Base-by-base conservation (phyloP, 2,888 invertebrate genomes). In the Agriopis leucophaearia region DNA sequence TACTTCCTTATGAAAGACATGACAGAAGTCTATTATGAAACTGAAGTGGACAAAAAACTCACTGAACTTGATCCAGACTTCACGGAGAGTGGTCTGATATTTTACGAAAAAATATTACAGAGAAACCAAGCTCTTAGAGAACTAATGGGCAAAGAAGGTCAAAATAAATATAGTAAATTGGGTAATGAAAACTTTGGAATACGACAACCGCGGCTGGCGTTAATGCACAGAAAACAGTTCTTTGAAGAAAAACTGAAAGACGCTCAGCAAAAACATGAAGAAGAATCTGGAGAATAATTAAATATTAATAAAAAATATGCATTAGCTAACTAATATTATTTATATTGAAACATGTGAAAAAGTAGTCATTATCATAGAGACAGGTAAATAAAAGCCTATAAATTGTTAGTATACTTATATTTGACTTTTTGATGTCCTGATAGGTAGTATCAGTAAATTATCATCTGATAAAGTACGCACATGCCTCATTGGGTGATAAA, bases 51-150 rank as follows among this genome's bases (percentile, higher is more conserved):
- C 83, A 88, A 94, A 63, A 86, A 91, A 71, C 88, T 98, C 18
- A 94, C 95, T 71, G 84, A 94, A 40, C 82, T 96, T 64, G 95
- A 96, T 48, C 87, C 91, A 48, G 92, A 96, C 51, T 97, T 96
- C 84, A 88, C 96, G 10, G 94, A 96, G 81, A 97, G 97, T 55
- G 98, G 97, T 4, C 89, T 96, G 40, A 96, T 96, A 83, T 98
- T 95, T 89, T 98, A 97, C 83, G 94, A 95, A 36, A 97, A 97
- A 89, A 83, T 95, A 36, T 82, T 97, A 47, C 90, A 95, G 76
- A 95, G 96, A 82, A 98, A 98, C 86, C 95, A 96, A 78, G 97
- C 97, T 0, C 84, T 97, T 16, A 92, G 97, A 75, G 89, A 92
- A 67, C 83, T 97, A 10, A 90, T 97, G 89, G 96, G 96, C 0